Evolutionary conservation across 2,888 invertebrate genomes (phyloP), one percentile per base, ranked within the genome.

Genomic region (Metellina segmentata): DNA sequence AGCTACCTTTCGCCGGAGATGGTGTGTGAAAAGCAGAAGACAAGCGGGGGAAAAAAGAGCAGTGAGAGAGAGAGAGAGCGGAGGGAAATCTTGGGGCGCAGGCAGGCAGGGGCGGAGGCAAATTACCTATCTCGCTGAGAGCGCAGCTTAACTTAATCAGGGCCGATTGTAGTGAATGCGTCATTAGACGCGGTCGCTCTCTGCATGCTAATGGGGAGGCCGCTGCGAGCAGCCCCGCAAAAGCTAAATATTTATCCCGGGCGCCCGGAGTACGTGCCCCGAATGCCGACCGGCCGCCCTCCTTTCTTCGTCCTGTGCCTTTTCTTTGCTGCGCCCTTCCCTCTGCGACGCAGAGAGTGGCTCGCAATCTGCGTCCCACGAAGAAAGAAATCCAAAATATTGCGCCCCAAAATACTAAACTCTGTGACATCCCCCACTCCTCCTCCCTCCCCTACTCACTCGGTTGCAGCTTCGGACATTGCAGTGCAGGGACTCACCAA

Each of bases 211-310:
- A 92, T 92, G 75, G 70, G 19, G 85, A 52, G 34, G 70, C 53
- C 20, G 75, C 77, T 48, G 19, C 69, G 69, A 19, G 51, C 71
- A 74, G 79, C 53, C 77, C 71, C 70, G 81, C 75, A 52, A 79
- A 92, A 89, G 89, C 92, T 92, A 92, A 92, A 92, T 92, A 92
- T 92, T 92, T 92, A 92, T 92, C 92, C 92, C 89, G 81, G 77
- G 89, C 70, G 61, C 85, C 77, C 69, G 71, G 51, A 19, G 48
- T 70, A 92, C 92, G 92, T 92, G 92, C 92, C 72, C 53, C 71
- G 92, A 81, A 85, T 89, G 86, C 81, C 19, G 48, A 51, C 19
- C 69, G 20, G 16, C 51, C 51, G 13, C 49, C 34, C 34, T 77
- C 48, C 48, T 34, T 77, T 77, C 48, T 77, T 77, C 48, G 20